Evolutionary conservation across 2,113 vertebrate genomes (phyloP), one percentile per base, ranked within the genome.

Genomic region (Gadus chalcogrammus): DNA sequence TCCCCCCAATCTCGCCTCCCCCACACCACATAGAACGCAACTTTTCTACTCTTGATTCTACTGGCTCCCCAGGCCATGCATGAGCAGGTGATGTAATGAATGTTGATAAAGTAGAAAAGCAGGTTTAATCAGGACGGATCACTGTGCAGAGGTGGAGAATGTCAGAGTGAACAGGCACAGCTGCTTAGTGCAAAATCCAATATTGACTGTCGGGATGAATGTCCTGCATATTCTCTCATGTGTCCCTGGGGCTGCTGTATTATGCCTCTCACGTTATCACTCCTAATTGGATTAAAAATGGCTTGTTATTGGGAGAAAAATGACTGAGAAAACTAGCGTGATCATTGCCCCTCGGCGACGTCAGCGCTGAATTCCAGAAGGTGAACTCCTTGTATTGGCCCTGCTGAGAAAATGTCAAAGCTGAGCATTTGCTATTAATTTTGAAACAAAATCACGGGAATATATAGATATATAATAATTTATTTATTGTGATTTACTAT

Each of bases 121-220:
- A 18, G 35, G 70, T 88, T 86, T 90, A 89, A 90, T 90, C 85
- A 91, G 87, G 90, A 91, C 88, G 69, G 87, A 90, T 90, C 84
- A 85, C 85, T 85, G 81, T 88, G 86, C 83, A 88, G 83, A 87
- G 88, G 83, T 90, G 85, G 87, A 89, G 88, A 91, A 91, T 91
- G 90, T 91, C 90, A 90, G 84, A 48, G 84, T 81, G 85, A 90
- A 83, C 85, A 87, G 87, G 80, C 89, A 91, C 88, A 91, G 90
- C 85, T 90, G 88, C 88, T 90, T 83, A 75, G 83, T 85, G 85
- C 89, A 77, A 88, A 90, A 91, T 90, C 85, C 88, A 89, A 90
- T 90, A 90, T 87, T 88, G 88, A 90, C 84, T 91, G 90, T 90
- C 86, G 79, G 88, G 87, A 90, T 90, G 85, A 88, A 91, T 91